Percentiles rank a stretch among this genome's conserved stretches.
phyloP scores from a whole-genome alignment of 1,140 invertebrate species.

The Anthonomus grandis region DNA sequence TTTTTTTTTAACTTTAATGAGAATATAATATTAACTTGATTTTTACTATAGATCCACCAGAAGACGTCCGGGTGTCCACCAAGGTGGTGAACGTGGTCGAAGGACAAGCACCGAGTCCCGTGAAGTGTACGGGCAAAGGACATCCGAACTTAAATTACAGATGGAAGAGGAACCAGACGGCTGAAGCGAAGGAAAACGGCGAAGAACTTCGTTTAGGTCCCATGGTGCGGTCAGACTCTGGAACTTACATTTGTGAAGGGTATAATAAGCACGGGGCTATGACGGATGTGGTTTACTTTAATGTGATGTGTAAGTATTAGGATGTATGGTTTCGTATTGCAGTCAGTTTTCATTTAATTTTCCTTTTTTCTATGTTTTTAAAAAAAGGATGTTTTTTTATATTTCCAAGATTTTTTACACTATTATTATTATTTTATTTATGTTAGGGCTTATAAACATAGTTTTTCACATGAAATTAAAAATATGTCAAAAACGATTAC shows the following conservation, averaged over 20 bases:
- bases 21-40: neutral
- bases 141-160: slow-evolving; percentile 67
- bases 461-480: no score
- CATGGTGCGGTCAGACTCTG: slow-evolving; percentile 61
- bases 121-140: slow-evolving; percentile 72
- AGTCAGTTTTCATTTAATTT: no score
- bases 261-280: slow-evolving; percentile 70
- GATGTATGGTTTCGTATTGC: no score
- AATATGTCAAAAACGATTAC: no score
- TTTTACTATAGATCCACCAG: slow-evolving; percentile 70
- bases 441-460: no score
- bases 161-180: slow-evolving; percentile 59
- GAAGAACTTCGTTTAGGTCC: slow-evolving; percentile 57
- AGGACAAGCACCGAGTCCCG: slow-evolving; percentile 68
- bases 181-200: slow-evolving; percentile 52
- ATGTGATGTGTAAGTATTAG: slow-evolving; percentile 82
- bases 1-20: neutral
- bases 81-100: slow-evolving; percentile 71
- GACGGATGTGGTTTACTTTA: slow-evolving; percentile 62
- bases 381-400: no score
- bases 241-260: slow-evolving; percentile 73
- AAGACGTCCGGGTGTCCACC: slow-evolving; percentile 74
- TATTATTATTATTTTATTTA: no score
- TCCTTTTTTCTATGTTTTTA: no score
- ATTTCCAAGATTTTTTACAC: no score